Percentiles rank a stretch among this genome's conserved stretches.
phyloP scores from a whole-genome alignment of 35 echinoderm and acorn worm species.

The Hemicentrotus pulcherrimus region DNA sequence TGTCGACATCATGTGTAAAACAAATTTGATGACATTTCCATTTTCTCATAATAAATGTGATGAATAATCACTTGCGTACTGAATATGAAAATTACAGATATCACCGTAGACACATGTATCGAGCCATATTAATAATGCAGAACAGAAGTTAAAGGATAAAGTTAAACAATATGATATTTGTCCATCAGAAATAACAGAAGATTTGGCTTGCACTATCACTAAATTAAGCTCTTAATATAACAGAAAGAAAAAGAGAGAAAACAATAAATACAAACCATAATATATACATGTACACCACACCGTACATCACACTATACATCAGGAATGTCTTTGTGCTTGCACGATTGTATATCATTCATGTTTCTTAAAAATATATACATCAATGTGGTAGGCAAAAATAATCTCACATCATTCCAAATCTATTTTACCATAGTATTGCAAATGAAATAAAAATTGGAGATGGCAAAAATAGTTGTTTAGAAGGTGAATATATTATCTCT shows the following conservation, averaged over 20 bases:
- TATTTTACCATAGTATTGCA: neutral
- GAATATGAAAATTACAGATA: too few species aligned
- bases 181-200: too few species aligned
- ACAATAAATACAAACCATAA: neutral
- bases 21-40: too few species aligned
- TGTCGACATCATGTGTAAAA: too few species aligned
- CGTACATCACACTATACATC: neutral
- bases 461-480: constrained; percentile 8
- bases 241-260: neutral
- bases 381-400: neutral
- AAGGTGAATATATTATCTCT: neutral
- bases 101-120: too few species aligned
- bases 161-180: too few species aligned
- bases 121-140: too few species aligned
- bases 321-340: neutral
- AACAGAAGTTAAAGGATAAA: too few species aligned
- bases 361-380: neutral
- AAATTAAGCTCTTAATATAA: neutral
- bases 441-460: neutral
- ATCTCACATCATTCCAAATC: neutral
- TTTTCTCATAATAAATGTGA: too few species aligned
- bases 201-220: too few species aligned
- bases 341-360: neutral
- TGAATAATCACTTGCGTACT: too few species aligned
- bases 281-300: neutral